A percentile compares a stretch with the other conserved stretches of the same genome.
These are phyloP conservation scores for Tipula lateralis DNA, from an alignment of 2,888 invertebrate genomes.

Conservation along the genomic window DNA sequence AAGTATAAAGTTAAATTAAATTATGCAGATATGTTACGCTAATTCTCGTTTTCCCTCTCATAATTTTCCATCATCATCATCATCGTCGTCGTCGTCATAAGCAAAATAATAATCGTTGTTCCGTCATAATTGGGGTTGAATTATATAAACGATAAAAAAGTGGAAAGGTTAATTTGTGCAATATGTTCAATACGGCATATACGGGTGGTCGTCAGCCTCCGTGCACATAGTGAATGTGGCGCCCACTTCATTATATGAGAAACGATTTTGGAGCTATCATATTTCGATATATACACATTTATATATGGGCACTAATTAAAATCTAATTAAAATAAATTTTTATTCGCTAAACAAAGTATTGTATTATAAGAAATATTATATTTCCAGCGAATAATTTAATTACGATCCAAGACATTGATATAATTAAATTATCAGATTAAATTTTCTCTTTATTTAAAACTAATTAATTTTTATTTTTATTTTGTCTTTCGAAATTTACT, in stretches of 20 bases:
- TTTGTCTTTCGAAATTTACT: background rate
- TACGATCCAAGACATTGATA: background rate
- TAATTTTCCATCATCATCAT: constrained; percentile 20
- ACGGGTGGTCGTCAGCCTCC: background rate
- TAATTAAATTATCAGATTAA: constrained; percentile 4
- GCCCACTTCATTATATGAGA: background rate
- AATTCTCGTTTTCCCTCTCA: background rate
- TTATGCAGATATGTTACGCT: constrained; percentile 29
- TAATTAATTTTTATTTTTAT: background rate
- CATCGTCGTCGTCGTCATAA: background rate
- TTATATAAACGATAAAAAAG: background rate
- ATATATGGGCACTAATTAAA: background rate
- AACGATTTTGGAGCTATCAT: background rate
- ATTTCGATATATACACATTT: background rate
- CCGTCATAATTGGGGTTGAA: constrained; percentile 28
- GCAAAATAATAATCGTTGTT: constrained; percentile 19
- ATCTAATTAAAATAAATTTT: background rate
- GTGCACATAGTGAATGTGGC: background rate
- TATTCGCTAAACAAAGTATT: background rate
- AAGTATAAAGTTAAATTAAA: constrained; percentile 25
- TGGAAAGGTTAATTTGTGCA: background rate
- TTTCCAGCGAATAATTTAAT: background rate
- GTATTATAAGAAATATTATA: background rate
- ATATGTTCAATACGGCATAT: background rate
- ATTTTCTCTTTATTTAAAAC: background rate